Evolutionary conservation across 2,797 vertebrate species (phyloP).

Genomic region (Rallus crepitans): DNA sequence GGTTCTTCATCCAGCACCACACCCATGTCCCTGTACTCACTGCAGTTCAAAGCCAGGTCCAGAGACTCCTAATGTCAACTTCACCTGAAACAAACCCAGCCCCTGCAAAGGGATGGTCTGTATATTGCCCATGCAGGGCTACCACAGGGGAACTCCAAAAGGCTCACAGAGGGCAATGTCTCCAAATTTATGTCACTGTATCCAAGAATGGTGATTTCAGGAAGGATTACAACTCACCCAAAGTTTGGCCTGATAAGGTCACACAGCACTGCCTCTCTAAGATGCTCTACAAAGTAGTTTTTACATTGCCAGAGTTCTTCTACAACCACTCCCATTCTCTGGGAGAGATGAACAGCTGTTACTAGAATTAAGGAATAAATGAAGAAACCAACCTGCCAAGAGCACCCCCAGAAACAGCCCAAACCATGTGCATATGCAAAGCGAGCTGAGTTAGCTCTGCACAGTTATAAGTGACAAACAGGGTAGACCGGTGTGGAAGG

Average conservation of each 20-base stretch:
- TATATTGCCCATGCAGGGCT: not conserved
- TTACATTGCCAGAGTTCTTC: not conserved
- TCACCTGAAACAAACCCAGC: not conserved
- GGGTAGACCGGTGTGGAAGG: fast-evolving
- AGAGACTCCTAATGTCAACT: not conserved
- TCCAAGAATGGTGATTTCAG: fast-evolving
- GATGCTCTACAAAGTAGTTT: not conserved
- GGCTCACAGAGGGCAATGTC: too few species aligned
- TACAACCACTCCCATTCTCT: fast-evolving
- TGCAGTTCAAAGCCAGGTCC: not conserved
- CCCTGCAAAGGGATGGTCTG: not conserved
- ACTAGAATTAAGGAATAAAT: not conserved
- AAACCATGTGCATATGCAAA: fast-evolving
- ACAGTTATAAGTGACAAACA: not conserved
- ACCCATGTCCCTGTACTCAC: not conserved
- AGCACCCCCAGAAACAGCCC: not conserved
- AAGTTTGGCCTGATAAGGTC: not conserved
- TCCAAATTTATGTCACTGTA: not conserved
- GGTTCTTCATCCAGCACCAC: not conserved
- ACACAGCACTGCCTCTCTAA: not conserved
- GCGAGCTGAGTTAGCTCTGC: not conserved
- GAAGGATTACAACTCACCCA: not conserved
- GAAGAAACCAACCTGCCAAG: not conserved
- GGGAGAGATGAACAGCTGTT: not conserved
- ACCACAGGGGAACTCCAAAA: not conserved